A percentile compares a stretch with the other conserved stretches of the same genome.
Evolutionary conservation across 1,140 invertebrate genomes (phyloP).

Genomic region (Saxidomus purpurata): DNA sequence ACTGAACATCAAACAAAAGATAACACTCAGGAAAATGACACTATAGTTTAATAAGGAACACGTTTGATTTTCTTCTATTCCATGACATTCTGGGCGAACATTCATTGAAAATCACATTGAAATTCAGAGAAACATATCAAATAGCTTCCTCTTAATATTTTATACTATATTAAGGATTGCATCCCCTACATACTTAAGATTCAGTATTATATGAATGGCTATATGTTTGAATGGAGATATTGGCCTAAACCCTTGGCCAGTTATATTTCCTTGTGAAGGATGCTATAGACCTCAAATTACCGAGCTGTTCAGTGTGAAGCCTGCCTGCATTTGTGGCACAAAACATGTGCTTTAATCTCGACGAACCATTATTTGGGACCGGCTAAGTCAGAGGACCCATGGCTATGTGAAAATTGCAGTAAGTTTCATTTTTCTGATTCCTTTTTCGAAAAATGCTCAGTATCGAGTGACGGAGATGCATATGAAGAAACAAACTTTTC

Average conservation of each 20-base stretch:
- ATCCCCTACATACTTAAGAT: not conserved
- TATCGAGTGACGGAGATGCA: not conserved
- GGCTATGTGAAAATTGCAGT: not conserved
- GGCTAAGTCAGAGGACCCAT: not conserved
- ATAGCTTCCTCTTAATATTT: too few species aligned
- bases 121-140: too few species aligned
- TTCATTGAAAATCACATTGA: too few species aligned
- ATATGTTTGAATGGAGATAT: constrained; percentile 34
- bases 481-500: too few species aligned
- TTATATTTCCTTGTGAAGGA: constrained; percentile 7
- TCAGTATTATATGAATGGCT: not conserved
- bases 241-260: constrained; percentile 38
- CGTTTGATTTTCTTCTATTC: too few species aligned
- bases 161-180: not conserved
- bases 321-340: constrained; percentile 30
- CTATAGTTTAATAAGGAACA: too few species aligned
- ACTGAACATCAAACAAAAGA: too few species aligned
- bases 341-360: too few species aligned
- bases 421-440: constrained; percentile 20
- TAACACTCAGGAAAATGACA: too few species aligned
- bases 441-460: not conserved
- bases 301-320: constrained; percentile 37
- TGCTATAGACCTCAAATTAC: not conserved
- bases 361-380: too few species aligned
- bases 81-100: too few species aligned